Conservation (phyloP, 2,797 vertebrate genomes). For the Aeoliscus strigatus region DNA sequence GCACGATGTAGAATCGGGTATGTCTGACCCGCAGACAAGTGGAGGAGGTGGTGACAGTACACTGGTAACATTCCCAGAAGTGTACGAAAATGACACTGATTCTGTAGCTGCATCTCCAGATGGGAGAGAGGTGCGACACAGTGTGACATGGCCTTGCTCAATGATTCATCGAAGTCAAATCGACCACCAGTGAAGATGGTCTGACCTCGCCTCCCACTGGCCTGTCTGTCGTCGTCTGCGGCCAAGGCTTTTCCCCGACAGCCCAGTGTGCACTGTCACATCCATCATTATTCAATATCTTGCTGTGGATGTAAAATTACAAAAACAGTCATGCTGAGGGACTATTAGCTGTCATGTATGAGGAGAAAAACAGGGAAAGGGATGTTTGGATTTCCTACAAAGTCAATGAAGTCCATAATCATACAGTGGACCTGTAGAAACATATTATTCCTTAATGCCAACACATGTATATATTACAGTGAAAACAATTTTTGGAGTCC, state of each 20-base stretch:
- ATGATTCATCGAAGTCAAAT: slow-evolving; percentile 62
- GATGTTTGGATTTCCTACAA: too few species aligned
- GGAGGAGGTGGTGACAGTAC: too few species aligned
- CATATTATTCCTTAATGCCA: too few species aligned
- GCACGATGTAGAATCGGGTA: slow-evolving; percentile 18
- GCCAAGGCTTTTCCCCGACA: slow-evolving; percentile 11
- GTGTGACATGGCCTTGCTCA: slow-evolving; percentile 62
- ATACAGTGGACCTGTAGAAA: too few species aligned
- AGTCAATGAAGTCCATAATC: too few species aligned
- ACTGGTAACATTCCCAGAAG: too few species aligned
- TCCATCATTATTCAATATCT: background rate
- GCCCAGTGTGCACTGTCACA: slow-evolving; percentile 5
- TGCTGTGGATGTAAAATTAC: background rate
- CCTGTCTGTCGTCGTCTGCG: slow-evolving; percentile 23
- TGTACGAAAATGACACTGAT: slow-evolving; percentile 3
- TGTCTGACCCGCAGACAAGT: slow-evolving; percentile 12
- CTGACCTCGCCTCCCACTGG: slow-evolving; percentile 51
- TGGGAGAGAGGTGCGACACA: slow-evolving; percentile 52
- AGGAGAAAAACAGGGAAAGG: too few species aligned
- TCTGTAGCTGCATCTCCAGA: slow-evolving; percentile 55
- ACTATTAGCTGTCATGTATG: too few species aligned
- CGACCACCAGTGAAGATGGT: slow-evolving; percentile 61
- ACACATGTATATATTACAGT: too few species aligned
- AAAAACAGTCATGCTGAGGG: too few species aligned
- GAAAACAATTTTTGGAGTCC: too few species aligned